Evolutionary conservation across 2,797 vertebrate species (phyloP), one percentile per base, ranked within the genome.

Genomic region (Cyprinodon diabolis): DNA sequence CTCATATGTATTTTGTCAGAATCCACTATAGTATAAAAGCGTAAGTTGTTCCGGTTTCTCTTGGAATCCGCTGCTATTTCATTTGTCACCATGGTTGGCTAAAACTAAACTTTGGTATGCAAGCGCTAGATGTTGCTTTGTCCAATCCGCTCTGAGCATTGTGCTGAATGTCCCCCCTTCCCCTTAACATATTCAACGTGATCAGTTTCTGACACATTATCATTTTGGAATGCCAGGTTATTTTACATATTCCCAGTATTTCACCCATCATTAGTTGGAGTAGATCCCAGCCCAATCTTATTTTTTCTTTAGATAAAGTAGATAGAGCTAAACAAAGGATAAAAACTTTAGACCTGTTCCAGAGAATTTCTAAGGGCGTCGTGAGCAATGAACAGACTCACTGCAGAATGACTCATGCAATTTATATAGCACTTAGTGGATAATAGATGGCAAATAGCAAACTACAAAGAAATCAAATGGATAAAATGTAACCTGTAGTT

Each of bases 391-490:
- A 83, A 77, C 55, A 82, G 78, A 75, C 55, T 75, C 37, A 49
- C 82, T 77, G 78, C 77, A 73, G 83, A 90, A 79, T 87, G 82
- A 90, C 81, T 91, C 87, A 84, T 67, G 81, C 85, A 85, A 84
- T 90, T 91, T 86, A 84, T 89, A 77, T 68, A 77, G 84, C 85
- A 80, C 79, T 90, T 82, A 82, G 76, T 83, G 84, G 83, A 86
- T 90, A 88, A 91, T 87, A 86, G 84, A 91, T 87, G 80, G 88
- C 84, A 86, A 88, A 89, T 73, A 80, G 76, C 88, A 87, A 90
- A 90, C 89, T 88, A 89, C 88, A 92, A 91, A 92, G 87, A 80
- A 85, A 81, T 90, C 87, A 84, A 85, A 89, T 83, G 81, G 81
- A 90, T 86, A 86, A 89, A 90, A 90, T 84, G 81, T 87, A 87